Conservation (phyloP, 2,113 vertebrate genomes). For the Propithecus coquereli region DNA sequence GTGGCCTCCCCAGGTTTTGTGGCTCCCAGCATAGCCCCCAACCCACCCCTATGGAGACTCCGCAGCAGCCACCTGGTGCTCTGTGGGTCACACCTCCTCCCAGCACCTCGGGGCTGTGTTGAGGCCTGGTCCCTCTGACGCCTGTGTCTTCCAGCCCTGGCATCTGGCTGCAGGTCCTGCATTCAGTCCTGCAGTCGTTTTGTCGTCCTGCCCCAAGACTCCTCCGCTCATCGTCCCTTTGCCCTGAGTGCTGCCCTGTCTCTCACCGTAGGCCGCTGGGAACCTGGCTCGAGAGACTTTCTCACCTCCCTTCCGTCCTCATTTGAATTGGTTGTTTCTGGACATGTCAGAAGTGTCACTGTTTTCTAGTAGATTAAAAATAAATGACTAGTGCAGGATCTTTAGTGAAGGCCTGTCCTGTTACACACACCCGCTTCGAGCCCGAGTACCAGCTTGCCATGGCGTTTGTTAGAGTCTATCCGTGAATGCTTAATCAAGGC, state of each 20-base stretch:
- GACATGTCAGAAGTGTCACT: slow-evolving; percentile 70
- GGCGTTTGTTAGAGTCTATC: not conserved
- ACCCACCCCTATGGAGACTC: not conserved
- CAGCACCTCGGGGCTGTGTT: not conserved
- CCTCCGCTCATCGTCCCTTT: accelerated
- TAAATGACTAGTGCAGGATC: not conserved
- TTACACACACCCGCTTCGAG: accelerated
- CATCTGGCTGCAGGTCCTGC: no score
- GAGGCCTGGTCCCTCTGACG: not conserved
- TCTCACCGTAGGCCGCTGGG: no score
- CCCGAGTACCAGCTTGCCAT: accelerated
- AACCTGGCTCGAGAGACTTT: no score
- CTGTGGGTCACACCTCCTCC: not conserved
- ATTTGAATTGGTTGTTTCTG: not conserved
- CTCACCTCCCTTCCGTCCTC: not conserved
- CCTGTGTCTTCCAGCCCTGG: not conserved
- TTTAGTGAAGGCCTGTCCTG: not conserved
- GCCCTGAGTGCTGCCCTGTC: accelerated
- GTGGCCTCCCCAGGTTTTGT: no score
- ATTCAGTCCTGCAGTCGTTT: not conserved
- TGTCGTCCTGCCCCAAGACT: not conserved
- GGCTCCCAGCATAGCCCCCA: accelerated
- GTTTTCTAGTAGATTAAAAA: slow-evolving; percentile 26
- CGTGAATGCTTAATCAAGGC: accelerated
- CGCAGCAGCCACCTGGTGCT: no score